A percentile compares a stretch with the other conserved stretches of the same genome.
Evolutionary conservation across 1,140 invertebrate genomes (phyloP).

Genomic region (Episyrphus balteatus): DNA sequence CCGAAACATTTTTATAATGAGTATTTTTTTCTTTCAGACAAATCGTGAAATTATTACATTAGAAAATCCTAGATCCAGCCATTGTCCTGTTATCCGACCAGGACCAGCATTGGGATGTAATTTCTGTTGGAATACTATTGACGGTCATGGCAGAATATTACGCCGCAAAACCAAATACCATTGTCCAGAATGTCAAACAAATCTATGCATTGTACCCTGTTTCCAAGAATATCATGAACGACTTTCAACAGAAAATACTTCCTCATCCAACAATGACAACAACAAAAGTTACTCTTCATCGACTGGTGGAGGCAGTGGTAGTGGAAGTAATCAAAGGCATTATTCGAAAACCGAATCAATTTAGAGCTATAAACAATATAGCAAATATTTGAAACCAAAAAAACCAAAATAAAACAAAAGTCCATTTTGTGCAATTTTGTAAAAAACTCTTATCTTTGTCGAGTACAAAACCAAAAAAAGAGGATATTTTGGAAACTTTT

Average conservation of each 20-base stretch:
- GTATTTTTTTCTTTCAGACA: conserved; percentile 18
- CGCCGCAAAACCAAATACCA: conserved; percentile 78
- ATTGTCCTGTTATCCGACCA: conserved; percentile 65
- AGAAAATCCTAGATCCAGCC: conserved; percentile 43
- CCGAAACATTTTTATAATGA: too few species aligned
- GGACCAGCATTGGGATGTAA: conserved; percentile 74
- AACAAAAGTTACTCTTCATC: conserved; percentile 1
- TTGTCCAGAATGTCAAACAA: conserved; percentile 75
- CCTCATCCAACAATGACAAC: conserved; percentile 7
- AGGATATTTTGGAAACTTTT: too few species aligned
- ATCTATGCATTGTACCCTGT: conserved; percentile 75
- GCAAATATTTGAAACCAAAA: too few species aligned
- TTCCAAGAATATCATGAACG: conserved; percentile 69
- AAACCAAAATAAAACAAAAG: too few species aligned
- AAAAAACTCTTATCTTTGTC: too few species aligned
- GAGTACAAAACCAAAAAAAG: too few species aligned
- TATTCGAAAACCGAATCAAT: conserved; percentile 33
- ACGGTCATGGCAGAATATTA: conserved; percentile 64
- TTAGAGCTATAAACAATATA: conserved; percentile 8
- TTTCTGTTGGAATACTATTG: conserved; percentile 80
- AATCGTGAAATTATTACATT: conserved; percentile 33
- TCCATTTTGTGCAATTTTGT: too few species aligned
- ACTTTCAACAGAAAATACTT: conserved; percentile 27
- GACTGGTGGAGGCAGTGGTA: conserved; percentile 8
- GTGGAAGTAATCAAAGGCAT: conserved; percentile 11